These are phyloP conservation scores for Drosophila tropicalis DNA, from an alignment of 1,140 invertebrate genomes.

Conservation along the genomic window DNA sequence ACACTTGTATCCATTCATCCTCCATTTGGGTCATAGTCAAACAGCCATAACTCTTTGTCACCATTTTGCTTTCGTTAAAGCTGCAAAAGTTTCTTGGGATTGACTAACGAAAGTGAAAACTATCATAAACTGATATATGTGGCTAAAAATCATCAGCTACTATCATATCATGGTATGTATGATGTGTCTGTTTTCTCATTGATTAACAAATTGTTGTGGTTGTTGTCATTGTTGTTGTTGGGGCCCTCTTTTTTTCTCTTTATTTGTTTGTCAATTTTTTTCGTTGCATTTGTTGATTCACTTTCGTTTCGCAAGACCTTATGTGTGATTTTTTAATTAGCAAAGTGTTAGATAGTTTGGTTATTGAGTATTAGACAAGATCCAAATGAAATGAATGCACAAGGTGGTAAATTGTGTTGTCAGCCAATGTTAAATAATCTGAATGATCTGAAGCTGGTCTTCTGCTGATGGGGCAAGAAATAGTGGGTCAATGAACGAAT, in stretches of 20 bases:
- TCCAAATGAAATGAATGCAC: not conserved
- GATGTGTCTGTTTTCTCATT: constrained; percentile 13
- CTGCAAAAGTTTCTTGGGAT: not conserved
- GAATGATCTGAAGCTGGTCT: too few relatives aligned
- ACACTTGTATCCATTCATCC: not conserved
- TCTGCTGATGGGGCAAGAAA: not conserved
- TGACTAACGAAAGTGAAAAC: constrained; percentile 19
- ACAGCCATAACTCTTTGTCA: not conserved
- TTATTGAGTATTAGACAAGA: constrained; percentile 10
- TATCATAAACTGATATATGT: constrained; percentile 1
- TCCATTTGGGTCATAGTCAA: not conserved
- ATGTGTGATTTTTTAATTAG: constrained; percentile 2
- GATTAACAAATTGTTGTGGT: constrained; percentile 18
- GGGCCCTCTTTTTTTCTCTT: too few relatives aligned
- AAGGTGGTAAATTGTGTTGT: not conserved
- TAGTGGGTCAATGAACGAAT: not conserved
- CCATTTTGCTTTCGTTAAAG: not conserved
- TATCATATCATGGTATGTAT: not conserved
- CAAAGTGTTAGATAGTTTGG: not conserved
- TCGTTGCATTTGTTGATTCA: not conserved
- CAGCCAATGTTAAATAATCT: not conserved
- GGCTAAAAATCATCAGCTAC: not conserved
- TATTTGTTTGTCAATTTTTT: not conserved
- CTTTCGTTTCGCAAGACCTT: constrained; percentile 6
- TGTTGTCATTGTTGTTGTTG: too few relatives aligned